phyloP scores from a whole-genome alignment of 1,140 invertebrate species.

The Nymphalis io region DNA sequence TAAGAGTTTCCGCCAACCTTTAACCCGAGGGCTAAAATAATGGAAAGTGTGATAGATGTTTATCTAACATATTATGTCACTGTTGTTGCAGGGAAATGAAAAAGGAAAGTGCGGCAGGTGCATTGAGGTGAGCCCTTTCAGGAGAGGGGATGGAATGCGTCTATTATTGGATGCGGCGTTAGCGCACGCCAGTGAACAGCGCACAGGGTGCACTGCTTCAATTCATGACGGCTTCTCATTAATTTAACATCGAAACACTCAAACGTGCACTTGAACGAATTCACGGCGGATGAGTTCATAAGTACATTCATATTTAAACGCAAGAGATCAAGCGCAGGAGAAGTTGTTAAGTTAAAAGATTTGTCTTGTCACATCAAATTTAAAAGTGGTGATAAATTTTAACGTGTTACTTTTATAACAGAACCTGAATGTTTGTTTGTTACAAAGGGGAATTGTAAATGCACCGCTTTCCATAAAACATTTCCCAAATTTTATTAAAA shows the following conservation, averaged over 20 bases:
- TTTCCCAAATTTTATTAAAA: neutral
- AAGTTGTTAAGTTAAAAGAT: neutral
- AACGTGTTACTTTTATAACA: constrained; percentile 4
- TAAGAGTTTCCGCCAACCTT: constrained; percentile 43
- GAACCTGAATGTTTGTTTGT: neutral
- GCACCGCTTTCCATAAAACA: neutral
- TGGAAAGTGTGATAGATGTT: constrained; percentile 49
- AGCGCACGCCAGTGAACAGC: constrained; percentile 52
- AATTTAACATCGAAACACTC: constrained; percentile 46
- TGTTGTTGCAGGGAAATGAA: constrained; percentile 56
- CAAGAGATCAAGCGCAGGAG: neutral
- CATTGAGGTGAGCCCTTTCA: constrained; percentile 50
- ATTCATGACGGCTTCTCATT: constrained; percentile 52
- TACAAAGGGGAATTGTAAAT: neutral
- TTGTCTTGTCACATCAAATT: neutral
- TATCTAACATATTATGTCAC: constrained; percentile 48
- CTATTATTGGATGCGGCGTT: constrained; percentile 73
- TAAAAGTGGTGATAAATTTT: constrained; percentile 1
- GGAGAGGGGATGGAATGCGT: constrained; percentile 60
- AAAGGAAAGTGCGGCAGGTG: constrained; percentile 75
- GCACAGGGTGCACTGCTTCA: constrained; percentile 53
- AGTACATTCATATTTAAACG: constrained; percentile 1
- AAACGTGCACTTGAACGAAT: constrained; percentile 34
- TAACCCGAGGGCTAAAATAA: constrained; percentile 44
- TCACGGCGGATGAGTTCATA: constrained; percentile 19